A percentile compares a stretch with the other conserved stretches of the same genome.
phyloP scores from a whole-genome alignment of 2,888 invertebrate genomes.

The Lomographa bimaculata region DNA sequence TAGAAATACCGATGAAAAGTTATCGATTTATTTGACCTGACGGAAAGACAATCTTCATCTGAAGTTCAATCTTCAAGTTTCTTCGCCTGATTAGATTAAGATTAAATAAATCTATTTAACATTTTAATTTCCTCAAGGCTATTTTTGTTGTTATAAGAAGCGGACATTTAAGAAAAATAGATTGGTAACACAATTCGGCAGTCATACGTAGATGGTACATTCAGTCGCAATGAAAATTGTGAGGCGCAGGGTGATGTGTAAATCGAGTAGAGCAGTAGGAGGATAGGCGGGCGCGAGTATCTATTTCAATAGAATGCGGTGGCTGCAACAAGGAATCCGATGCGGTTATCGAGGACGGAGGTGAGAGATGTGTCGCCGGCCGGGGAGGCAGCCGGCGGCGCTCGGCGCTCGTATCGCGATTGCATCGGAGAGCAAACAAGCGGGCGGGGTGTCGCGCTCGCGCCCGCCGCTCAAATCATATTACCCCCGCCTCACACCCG shows the following conservation, averaged over 20 bases:
- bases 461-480: slow-evolving; percentile 80
- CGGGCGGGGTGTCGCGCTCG: slow-evolving; percentile 73
- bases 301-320: slow-evolving; percentile 79
- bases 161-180: slow-evolving; percentile 35
- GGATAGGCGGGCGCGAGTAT: slow-evolving; percentile 63
- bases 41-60: too few relatives aligned
- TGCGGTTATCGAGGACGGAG: slow-evolving; percentile 80
- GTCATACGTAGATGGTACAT: too few relatives aligned
- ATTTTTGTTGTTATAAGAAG: slow-evolving; percentile 23
- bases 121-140: slow-evolving; percentile 19
- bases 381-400: slow-evolving; percentile 39
- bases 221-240: slow-evolving; percentile 53
- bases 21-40: too few relatives aligned
- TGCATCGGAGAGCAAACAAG: slow-evolving; percentile 84
- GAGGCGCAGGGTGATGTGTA: slow-evolving; percentile 57
- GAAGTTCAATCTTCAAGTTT: too few relatives aligned
- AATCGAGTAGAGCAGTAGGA: slow-evolving; percentile 64
- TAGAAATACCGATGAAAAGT: slow-evolving; percentile 46
- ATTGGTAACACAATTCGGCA: slow-evolving; percentile 38
- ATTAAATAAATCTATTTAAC: slow-evolving; percentile 21
- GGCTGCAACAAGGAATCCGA: slow-evolving; percentile 81
- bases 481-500: slow-evolving; percentile 78
- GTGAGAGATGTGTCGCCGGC: slow-evolving; percentile 75
- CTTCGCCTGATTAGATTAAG: too few relatives aligned
- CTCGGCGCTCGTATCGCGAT: slow-evolving; percentile 73